Evolutionary conservation across 2,113 vertebrate genomes (phyloP), one percentile per base, ranked within the genome.

Genomic region (Forbesichthys agassizii): DNA sequence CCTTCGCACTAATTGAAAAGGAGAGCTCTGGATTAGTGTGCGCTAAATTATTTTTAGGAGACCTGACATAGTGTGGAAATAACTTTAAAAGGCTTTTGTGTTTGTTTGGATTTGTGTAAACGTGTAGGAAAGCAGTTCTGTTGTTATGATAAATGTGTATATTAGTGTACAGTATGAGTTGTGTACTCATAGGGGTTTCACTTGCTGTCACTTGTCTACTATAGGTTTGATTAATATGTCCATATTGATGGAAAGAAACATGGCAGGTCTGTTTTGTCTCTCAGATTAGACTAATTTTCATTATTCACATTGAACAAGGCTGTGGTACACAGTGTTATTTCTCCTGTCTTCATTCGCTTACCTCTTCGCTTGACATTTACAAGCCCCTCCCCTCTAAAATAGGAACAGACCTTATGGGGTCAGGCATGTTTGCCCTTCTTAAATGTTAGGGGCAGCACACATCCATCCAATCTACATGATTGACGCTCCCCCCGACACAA

Each of bases 1-100:
- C 88, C 84, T 88, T 88, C 82, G 65, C 51, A 1, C 76, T 86
- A 81, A 86, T 86, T 87, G 69, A 85, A 83, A 83, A 77, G 60
- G 77, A 84, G 80, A 75, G 74, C 64, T 74, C 52, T 42, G 68
- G 74, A 86, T 83, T 84, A 75, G 73, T 66, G 66, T 18, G 79
- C 56, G 14, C 57, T 68, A 74, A 69, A 82, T 82, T 69, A 71
- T 83, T 77, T 83, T 85, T 73, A 48, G 11, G 74, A 63, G 57
- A 48, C 76, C 36, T 52, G 66, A 64, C 55, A 48, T 47, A 60
- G 64, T 53, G 52, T 4, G 52, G n/a, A 53, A 53, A 54, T 70
- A 77, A 73, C 16, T 62, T 62, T 27, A 13, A 47, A 33, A 13
- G 11, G 5, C 49, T 1, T 51, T 13, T 7, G 10, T 54, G 59